phyloP scores from a whole-genome alignment of 1,140 invertebrate species.

The Drosophila kepulauana region DNA sequence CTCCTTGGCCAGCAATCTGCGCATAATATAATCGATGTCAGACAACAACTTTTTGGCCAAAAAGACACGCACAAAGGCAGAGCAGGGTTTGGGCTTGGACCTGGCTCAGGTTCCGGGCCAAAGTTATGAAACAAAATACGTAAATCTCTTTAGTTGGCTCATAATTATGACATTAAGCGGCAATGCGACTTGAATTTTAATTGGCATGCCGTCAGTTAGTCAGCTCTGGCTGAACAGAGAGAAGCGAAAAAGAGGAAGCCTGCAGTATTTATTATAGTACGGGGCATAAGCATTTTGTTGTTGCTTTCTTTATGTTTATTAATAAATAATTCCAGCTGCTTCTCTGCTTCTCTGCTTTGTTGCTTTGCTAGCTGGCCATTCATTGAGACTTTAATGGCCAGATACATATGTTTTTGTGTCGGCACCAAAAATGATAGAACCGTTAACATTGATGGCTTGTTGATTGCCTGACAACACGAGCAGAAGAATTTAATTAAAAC shows the following conservation, averaged over 20 bases:
- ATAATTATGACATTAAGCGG: conserved; percentile 83
- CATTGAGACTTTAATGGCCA: conserved; percentile 61
- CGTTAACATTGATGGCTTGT: conserved; percentile 56
- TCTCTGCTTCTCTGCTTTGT: background rate
- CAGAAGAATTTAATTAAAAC: conserved; percentile 41
- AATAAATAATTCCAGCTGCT: conserved; percentile 71
- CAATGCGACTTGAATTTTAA: conserved; percentile 82
- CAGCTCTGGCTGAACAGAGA: background rate
- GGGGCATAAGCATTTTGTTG: conserved; percentile 10
- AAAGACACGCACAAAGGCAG: conserved; percentile 52
- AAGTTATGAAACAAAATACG: conserved; percentile 80
- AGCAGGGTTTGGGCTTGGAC: background rate
- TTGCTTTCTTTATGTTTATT: conserved; percentile 73
- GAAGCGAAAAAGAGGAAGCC: conserved; percentile 13
- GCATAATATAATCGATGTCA: conserved; percentile 70
- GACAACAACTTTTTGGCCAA: conserved; percentile 42
- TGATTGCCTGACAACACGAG: conserved; percentile 20
- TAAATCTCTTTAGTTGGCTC: conserved; percentile 83
- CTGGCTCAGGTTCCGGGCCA: conserved; percentile 38
- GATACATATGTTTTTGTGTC: conserved; percentile 57
- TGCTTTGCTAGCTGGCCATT: conserved; percentile 37
- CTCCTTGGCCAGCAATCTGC: conserved; percentile 7
- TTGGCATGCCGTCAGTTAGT: conserved; percentile 61
- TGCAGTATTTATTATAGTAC: conserved; percentile 20
- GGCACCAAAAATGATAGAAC: conserved; percentile 35